Conservation (phyloP, 2,888 invertebrate species). For the Scaptomyza cyrtandrae region DNA sequence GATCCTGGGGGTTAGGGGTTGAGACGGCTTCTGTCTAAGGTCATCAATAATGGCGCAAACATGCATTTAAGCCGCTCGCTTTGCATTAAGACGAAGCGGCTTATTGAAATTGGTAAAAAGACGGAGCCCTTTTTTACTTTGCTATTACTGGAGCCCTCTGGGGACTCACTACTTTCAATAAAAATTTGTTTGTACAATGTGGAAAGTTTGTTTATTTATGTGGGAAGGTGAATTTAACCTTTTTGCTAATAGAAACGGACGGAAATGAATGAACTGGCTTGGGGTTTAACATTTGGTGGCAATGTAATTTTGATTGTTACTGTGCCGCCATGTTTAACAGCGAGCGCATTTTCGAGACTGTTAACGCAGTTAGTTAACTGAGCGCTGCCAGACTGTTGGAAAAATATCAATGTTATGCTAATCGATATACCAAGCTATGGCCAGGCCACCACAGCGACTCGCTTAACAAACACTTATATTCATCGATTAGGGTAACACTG, state of each 20-base stretch:
- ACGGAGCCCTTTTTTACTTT: conserved; percentile 56
- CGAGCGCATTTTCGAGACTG: conserved; percentile 5
- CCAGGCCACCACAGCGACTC: conserved; percentile 14
- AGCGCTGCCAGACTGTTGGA: neutral
- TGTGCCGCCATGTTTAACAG: conserved; percentile 9
- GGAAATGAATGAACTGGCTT: neutral
- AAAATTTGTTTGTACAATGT: conserved; percentile 66
- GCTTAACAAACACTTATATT: conserved; percentile 14
- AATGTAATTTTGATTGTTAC: conserved; percentile 5
- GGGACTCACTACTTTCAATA: conserved; percentile 80
- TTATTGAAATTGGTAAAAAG: conserved; percentile 73
- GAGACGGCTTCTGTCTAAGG: conserved; percentile 42
- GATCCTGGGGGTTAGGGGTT: conserved; percentile 26
- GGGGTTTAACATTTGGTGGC: neutral
- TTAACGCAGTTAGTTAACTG: conserved; percentile 7
- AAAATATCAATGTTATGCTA: neutral
- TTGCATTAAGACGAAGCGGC: conserved; percentile 62
- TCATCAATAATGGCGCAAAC: conserved; percentile 79
- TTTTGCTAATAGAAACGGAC: conserved; percentile 47
- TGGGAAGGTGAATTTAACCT: conserved; percentile 25
- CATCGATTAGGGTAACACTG: conserved; percentile 47
- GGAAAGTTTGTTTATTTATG: conserved; percentile 37
- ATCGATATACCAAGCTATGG: conserved; percentile 13
- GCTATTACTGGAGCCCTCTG: conserved; percentile 48
- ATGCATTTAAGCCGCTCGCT: conserved; percentile 64